Conservation (phyloP, 2,113 vertebrate genomes). For the mouse (Mus musculus) region GRCm39 chrX:152727001-152727500, state of each 20-base stretch:
- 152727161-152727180: constrained; percentile 39
- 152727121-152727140: constrained; percentile 54
- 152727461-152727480: constrained; percentile 8
- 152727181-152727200: constrained; percentile 82
- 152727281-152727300: background rate
- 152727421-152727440: background rate
- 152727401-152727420: background rate
- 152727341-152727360: background rate
- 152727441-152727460: background rate
- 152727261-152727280: constrained; percentile 25
- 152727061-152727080: constrained; percentile 60
- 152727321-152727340: constrained; percentile 74
- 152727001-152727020: constrained; percentile 61
- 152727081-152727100: constrained; percentile 52
- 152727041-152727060: background rate
- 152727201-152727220: constrained; percentile 45
- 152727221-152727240: constrained; percentile 23
- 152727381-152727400: background rate
- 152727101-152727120: constrained; percentile 43
- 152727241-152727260: constrained; percentile 28
- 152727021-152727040: constrained; percentile 64
- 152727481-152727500: background rate
- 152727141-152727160: constrained; percentile 19
- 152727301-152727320: constrained; percentile 43
- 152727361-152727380: constrained; percentile 31